phyloP scores from a whole-genome alignment of 2,888 invertebrate genomes.

The Drosophila rubida region DNA sequence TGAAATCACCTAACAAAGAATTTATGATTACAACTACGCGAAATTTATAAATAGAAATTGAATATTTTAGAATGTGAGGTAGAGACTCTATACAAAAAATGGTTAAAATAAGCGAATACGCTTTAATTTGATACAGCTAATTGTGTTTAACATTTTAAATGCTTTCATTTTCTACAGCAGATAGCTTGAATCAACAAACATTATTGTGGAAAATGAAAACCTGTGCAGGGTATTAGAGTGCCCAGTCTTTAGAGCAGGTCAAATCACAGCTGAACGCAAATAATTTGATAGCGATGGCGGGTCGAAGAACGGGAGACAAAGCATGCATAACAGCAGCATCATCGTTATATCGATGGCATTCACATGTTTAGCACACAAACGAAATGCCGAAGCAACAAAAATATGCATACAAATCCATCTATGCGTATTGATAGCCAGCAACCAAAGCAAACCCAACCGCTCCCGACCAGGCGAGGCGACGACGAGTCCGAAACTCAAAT shows the following conservation, averaged over 20 bases:
- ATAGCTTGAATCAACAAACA: too few species aligned
- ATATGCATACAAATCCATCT: conserved; percentile 79
- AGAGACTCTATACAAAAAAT: too few species aligned
- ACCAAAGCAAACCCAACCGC: conserved; percentile 13
- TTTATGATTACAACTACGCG: too few species aligned
- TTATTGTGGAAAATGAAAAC: too few species aligned
- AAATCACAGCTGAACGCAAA: conserved; percentile 66
- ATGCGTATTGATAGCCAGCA: conserved; percentile 67
- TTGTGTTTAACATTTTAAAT: too few species aligned
- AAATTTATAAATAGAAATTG: too few species aligned
- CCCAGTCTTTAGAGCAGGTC: conserved; percentile 51
- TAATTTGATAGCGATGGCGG: conserved; percentile 7
- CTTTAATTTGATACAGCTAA: too few species aligned
- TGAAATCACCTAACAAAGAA: too few species aligned
- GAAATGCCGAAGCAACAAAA: conserved; percentile 78
- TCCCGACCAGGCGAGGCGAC: conserved; percentile 2
- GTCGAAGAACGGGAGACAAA: conserved; percentile 1
- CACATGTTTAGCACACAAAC: conserved; percentile 80
- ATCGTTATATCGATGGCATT: conserved; percentile 75
- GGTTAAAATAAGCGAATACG: too few species aligned
- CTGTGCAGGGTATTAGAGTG: neutral
- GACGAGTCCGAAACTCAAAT: conserved; percentile 57
- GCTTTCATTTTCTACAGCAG: too few species aligned
- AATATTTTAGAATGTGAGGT: too few species aligned
- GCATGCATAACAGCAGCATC: conserved; percentile 54